Evolutionary conservation across 2,797 vertebrate species (phyloP), one percentile per base, ranked within the genome.

Genomic region (Pseudomugil gertrudae): DNA sequence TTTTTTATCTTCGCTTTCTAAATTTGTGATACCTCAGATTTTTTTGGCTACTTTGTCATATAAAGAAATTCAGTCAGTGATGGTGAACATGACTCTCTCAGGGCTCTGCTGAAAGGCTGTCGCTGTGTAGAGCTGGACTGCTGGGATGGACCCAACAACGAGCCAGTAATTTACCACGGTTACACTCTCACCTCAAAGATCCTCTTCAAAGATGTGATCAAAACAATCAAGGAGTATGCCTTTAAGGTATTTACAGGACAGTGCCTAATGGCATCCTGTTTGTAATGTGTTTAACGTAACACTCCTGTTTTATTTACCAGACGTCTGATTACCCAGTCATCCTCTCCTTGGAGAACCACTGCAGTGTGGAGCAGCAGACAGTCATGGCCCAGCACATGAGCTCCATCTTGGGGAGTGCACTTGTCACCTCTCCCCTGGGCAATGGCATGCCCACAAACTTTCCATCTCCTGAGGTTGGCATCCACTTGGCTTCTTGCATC

Each of bases 311-410:
- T 5, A 32, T 38, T 24, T 17, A 11, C 51, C 2, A 99, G 98
- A 94, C 91, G 0, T 98, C 98, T 0, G 90, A 94, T 0, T 99
- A 98, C 78, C 98, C 98, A 0, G 95, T 99, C 57, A 99, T 99
- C 91, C 92, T 99, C 57, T 99, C 98, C 71, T 77, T 99, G 95
- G 98, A 99, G 93, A 99, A 98, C 81, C 96, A 99, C 90, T 99
- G 98, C 89, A 95, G 91, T 0, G 69, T 97, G 3, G 94, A 96
- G 43, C 98, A 99, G 90, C 98, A 99, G 93, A 89, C 89, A 1
- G 92, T 95, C 66, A 98, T 99, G 95, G 96, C 95, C 17, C 80
- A 84, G 0, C 95, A 98, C 84, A 79, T 99, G 93, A 94, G 75
- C 1, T 84, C 90, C 9, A 97, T 97, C 79, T 90, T 99, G 80